These are phyloP conservation scores for Cremastinae sp. DNA, from an alignment of 2,888 invertebrate species.

Conservation along the genomic window DNA sequence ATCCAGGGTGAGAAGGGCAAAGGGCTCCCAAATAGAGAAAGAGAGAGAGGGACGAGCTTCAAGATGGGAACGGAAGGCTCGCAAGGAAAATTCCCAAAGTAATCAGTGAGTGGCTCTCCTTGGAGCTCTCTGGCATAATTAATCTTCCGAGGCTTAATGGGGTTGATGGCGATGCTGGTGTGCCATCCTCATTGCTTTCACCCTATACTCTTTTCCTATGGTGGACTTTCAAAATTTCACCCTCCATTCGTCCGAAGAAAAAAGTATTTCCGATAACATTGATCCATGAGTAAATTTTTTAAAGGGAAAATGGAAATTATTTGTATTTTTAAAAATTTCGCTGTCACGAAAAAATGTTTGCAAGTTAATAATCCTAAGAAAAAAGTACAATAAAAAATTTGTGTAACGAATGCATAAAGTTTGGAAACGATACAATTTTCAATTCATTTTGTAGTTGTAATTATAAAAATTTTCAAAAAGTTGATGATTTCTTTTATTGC, in stretches of 20 bases:
- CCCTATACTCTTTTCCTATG: conserved; percentile 43
- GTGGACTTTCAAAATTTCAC: conserved; percentile 49
- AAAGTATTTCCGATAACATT: conserved; percentile 12
- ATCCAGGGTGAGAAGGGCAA: conserved; percentile 25
- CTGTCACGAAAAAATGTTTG: too few species aligned
- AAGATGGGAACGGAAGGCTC: conserved; percentile 62
- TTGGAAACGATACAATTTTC: too few species aligned
- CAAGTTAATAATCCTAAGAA: too few species aligned
- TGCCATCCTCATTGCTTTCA: conserved; percentile 44
- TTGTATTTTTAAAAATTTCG: neutral
- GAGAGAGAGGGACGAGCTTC: conserved; percentile 37
- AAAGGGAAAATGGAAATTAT: neutral
- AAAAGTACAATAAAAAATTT: too few species aligned
- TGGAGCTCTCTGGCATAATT: conserved; percentile 66
- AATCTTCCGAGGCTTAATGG: conserved; percentile 64
- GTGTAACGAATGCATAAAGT: too few species aligned
- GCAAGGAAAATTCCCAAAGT: conserved; percentile 68
- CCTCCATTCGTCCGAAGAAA: conserved; percentile 47
- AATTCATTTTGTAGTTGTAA: too few species aligned
- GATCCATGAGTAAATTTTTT: neutral
- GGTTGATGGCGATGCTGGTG: conserved; percentile 59
- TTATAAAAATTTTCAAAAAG: too few species aligned
- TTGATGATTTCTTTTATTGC: too few species aligned
- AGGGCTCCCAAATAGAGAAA: conserved; percentile 27
- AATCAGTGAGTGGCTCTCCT: conserved; percentile 67